Evolutionary conservation across 2,797 vertebrate genomes (phyloP), one percentile per base, ranked within the genome.

Genomic region (Danio aesculapii): DNA sequence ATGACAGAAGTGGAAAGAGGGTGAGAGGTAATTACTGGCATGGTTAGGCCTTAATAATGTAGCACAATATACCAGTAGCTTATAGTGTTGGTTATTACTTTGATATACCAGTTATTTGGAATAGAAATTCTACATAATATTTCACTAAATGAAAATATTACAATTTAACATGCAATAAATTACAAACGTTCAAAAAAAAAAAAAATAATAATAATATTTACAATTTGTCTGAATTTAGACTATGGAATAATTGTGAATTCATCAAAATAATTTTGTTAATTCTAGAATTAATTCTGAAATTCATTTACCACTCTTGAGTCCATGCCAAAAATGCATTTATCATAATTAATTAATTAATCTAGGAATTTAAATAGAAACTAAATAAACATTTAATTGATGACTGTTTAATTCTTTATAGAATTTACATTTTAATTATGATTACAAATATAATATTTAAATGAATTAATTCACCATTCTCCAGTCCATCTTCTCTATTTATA

Each of bases 21-120:
- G 47, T 30, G 58, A 57, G 49, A 72, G 50, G 12, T 61, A 43
- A 50, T 58, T 39, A 39, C 43, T 67, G 10, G 14, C 43, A 30
- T 47, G 39, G 17, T 17, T 8, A 68, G 2, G 53, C 58, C n/a
- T 39, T 58, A 43, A 77, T 21, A 78, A 69, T 78, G 55, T 50
- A 59, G 62, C 63, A 67, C 14, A 17, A 68, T 39, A 17, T 57
- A 6, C 44, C 6, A 67, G 8, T 53, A 53, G 39, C 59, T 59
- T 17, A 21, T 14, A 53, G 1, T 30, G 41, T 44, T 17, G 49
- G 53, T 5, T 47, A 19, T 19, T 61, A 13, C 19, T 53, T 59
- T 44, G 46, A 30, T 5, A 30, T 30, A 30, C 30, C 30, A 30
- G 30, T 30, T 30, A 30, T 30, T 30, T 30, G 30, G 30, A 30